Evolutionary conservation across 1,140 invertebrate genomes (phyloP).

Genomic region (Mamestra configurata): DNA sequence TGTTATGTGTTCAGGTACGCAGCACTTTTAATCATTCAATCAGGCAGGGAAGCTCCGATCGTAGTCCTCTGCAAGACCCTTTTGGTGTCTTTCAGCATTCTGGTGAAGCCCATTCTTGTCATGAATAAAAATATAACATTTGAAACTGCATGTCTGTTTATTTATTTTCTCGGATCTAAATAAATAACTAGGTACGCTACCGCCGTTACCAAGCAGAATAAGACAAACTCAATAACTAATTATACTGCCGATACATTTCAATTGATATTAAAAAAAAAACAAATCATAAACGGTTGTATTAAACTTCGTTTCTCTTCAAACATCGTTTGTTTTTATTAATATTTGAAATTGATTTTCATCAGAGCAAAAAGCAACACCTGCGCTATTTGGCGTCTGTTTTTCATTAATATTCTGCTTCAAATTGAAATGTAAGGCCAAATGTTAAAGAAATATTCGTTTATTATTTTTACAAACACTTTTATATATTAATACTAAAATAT

Average conservation of each 20-base stretch:
- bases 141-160: too few relatives aligned
- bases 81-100: too few relatives aligned
- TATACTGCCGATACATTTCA: neutral
- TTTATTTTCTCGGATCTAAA: too few relatives aligned
- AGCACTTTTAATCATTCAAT: too few relatives aligned
- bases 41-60: too few relatives aligned
- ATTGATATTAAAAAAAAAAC: slow-evolving; percentile 8
- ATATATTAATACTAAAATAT: neutral
- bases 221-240: neutral
- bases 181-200: too few relatives aligned
- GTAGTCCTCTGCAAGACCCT: too few relatives aligned
- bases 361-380: slow-evolving; percentile 29
- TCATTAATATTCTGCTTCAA: slow-evolving; percentile 33
- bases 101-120: too few relatives aligned
- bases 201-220: too few relatives aligned
- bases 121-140: too few relatives aligned
- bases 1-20: too few relatives aligned
- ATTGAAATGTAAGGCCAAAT: slow-evolving; percentile 8
- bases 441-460: slow-evolving; percentile 12
- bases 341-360: slow-evolving; percentile 35
- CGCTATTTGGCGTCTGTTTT: slow-evolving; percentile 15
- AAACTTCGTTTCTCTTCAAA: slow-evolving; percentile 3
- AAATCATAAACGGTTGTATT: slow-evolving; percentile 3
- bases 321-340: slow-evolving; percentile 28
- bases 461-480: slow-evolving; percentile 19